Evolutionary conservation across 2,797 vertebrate species (phyloP).

Genomic region (Clarias pachynema): DNA sequence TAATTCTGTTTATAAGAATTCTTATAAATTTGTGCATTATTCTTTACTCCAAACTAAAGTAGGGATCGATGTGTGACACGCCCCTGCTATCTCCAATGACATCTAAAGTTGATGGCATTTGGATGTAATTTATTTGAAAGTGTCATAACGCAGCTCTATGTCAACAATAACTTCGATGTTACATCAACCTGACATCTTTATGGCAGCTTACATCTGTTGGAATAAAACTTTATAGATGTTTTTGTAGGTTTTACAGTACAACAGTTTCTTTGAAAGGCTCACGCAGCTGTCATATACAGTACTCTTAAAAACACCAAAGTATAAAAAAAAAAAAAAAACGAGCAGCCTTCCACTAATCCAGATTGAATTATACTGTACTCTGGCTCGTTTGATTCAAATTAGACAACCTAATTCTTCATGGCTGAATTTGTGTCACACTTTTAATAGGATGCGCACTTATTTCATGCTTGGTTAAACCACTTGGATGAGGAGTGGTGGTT

Average conservation of each 20-base stretch:
- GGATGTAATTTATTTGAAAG: neutral
- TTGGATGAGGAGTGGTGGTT: conserved; percentile 60
- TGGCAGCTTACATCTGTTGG: neutral
- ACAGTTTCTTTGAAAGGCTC: neutral
- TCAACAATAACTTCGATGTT: neutral
- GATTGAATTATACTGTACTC: neutral
- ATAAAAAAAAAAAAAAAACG: neutral
- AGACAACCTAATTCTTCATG: neutral
- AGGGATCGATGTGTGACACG: neutral
- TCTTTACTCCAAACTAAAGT: neutral
- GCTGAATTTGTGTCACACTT: neutral
- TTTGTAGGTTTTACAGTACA: neutral
- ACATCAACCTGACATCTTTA: neutral
- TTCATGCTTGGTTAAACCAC: conserved; percentile 73
- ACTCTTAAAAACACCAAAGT: neutral
- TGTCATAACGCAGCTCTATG: neutral
- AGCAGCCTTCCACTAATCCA: neutral
- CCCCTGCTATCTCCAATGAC: neutral
- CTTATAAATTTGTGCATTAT: neutral
- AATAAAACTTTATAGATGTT: neutral
- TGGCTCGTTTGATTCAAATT: neutral
- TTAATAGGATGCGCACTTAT: conserved; percentile 72
- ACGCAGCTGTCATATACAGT: neutral
- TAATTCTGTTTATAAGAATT: neutral
- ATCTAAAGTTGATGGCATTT: neutral